Base-by-base conservation (phyloP, 2,113 vertebrate species). In the Phalacrocorax aristotelis region DNA sequence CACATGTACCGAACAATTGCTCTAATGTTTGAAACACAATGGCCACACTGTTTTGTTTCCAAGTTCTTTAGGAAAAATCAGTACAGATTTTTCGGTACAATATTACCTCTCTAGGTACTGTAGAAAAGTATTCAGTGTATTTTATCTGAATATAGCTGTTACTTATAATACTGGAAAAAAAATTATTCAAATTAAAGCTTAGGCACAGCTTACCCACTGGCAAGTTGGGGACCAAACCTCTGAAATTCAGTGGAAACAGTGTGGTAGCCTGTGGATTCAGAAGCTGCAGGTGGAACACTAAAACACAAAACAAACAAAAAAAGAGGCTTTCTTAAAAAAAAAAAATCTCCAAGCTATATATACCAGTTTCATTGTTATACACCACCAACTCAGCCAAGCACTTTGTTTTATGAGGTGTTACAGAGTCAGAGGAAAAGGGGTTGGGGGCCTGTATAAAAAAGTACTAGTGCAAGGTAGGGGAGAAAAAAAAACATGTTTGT, bases 11-110 rank as follows among this genome's bases (percentile, higher is more conserved):
- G 79, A 97, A 96, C 96, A 97, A 94, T 96, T 93, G 91, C 83
- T 91, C 88, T 93, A 97, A 97, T 95, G 94, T 97, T 91, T 93
- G 68, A 90, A 97, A 94, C 83, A 97, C 93, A 97, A 96, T 95
- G 83, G 55, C 46, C 81, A 80, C 84, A 88, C 71, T 97, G 87
- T 97, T 96, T 96, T 94, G 93, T 95, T 92, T 97, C 93, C 86
- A 97, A 74, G 77, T 86, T 93, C 64, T 96, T 83, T 71, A 87
- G 77, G 69, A 93, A 96, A 96, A 95, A 91, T 89, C 74, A 66
- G 54, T 83, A 74, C 30, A 70, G 60, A 34, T 60, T 89, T 93
- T 87, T 79, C 89, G 9, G 76, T 95, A 89, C 6, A 6, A 29
- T 48, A 89, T 78, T 89, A 89, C 69, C n/a, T 93, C 62, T 93